Percentiles rank a stretch among this genome's conserved stretches.
phyloP scores from a whole-genome alignment of 2,888 invertebrate species.

The Gastrophysa polygoni region DNA sequence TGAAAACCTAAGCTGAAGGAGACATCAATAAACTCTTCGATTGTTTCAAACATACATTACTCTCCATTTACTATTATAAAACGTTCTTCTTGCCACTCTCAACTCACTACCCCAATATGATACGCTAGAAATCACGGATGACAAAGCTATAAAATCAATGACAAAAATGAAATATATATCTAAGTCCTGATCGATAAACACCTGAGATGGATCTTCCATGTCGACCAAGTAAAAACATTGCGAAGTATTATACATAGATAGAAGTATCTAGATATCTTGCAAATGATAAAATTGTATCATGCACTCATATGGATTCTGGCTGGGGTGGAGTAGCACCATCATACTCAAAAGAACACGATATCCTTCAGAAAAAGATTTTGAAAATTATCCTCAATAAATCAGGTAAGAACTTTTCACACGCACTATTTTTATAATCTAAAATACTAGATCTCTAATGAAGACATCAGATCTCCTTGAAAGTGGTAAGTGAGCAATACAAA shows the following conservation, averaged over 20 bases:
- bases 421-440: background rate
- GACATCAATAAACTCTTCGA: background rate
- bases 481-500: too few relatives aligned
- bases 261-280: background rate
- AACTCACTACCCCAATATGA: constrained; percentile 2
- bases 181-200: background rate
- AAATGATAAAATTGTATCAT: background rate
- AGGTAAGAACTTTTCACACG: background rate
- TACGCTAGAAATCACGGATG: background rate
- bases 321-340: background rate
- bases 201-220: background rate
- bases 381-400: background rate
- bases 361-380: background rate
- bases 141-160: background rate
- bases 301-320: background rate
- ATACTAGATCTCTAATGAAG: too few relatives aligned
- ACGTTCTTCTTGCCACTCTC: background rate
- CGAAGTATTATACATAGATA: background rate
- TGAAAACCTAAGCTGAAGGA: background rate
- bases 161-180: background rate
- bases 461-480: too few relatives aligned
- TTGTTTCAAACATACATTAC: background rate
- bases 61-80: background rate
- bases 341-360: background rate
- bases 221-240: background rate